Evolutionary conservation across 2,797 vertebrate genomes (phyloP), one percentile per base, ranked within the genome.

Genomic region (Diplodus sargus): DNA sequence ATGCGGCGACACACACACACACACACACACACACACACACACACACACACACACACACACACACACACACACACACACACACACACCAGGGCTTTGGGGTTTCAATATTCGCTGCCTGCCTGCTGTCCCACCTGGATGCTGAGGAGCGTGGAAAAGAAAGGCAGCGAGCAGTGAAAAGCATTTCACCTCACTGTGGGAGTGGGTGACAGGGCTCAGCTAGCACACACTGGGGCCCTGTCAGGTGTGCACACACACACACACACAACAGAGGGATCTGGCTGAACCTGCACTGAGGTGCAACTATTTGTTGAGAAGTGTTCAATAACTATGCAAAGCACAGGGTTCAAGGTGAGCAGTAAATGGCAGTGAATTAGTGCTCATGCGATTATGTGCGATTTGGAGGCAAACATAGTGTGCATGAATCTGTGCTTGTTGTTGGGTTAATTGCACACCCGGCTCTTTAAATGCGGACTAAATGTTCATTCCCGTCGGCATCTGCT

Each of bases 131-230:
- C 90, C 90, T 89, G 91, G 83, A 81, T 82, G 90, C 79, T 34
- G 77, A 85, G 85, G 79, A 88, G 90, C 86, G 53, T 39, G 61
- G 83, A 85, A 78, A 85, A 83, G 83, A 83, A 80, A 88, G 64
- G 85, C 86, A 88, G 89, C 77, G 67, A 87, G 82, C 85, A 54
- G 86, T 89, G 82, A 90, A 92, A 92, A 91, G 82, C 77, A 83
- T 91, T 93, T 90, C 84, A 88, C 86, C 89, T 89, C 92, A 72
- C 90, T 78, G 87, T 90, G 84, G 90, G 90, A 88, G 85, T 15
- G 70, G 78, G 87, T 88, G 85, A 89, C 89, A 86, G 79, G 82
- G 62, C 83, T 85, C 81, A 76, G 81, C 83, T 69, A 51, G 68
- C 79, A 84, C 89, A 89, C 73, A 76, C 71, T 67, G 77, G 59